Percentiles rank a stretch among this genome's conserved stretches.
Evolutionary conservation across 1,140 invertebrate genomes (phyloP).

Genomic region (Trachymyrmex septentrionalis): DNA sequence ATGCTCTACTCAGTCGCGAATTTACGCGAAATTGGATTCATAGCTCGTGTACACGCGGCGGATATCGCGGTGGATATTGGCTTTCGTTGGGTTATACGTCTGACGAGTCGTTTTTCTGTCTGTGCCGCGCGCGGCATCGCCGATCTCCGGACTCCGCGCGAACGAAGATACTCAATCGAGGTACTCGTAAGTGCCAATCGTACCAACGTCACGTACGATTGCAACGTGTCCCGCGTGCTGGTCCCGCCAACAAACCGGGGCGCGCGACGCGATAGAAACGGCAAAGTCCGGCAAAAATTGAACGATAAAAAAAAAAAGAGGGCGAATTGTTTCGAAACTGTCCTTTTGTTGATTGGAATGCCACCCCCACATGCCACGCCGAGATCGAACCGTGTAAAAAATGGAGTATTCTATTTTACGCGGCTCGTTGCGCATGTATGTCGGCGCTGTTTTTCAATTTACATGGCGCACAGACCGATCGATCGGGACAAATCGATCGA

Average conservation of each 20-base stretch:
- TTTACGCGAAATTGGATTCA: constrained; percentile 69
- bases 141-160: neutral
- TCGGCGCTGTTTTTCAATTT: constrained; percentile 42
- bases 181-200: constrained; percentile 73
- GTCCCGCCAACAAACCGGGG: constrained; percentile 28
- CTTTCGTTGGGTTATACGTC: constrained; percentile 70
- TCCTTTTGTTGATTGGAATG: constrained; percentile 74
- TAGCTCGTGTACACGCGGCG: constrained; percentile 37
- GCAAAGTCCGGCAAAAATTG: constrained; percentile 64
- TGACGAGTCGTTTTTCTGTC: constrained; percentile 66
- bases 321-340: constrained; percentile 55
- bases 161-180: constrained; percentile 71
- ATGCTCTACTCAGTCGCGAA: constrained; percentile 53
- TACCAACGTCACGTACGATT: constrained; percentile 71
- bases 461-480: constrained; percentile 2
- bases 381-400: constrained; percentile 54
- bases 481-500: constrained; percentile 31
- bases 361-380: neutral
- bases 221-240: constrained; percentile 63
- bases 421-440: constrained; percentile 41
- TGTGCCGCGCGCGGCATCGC: constrained; percentile 37
- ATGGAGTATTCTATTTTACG: constrained; percentile 47
- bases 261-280: constrained; percentile 58
- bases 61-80: constrained; percentile 69
- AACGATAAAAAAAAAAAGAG: constrained; percentile 17